A percentile compares a stretch with the other conserved stretches of the same genome.
These are phyloP conservation scores for Lasaia peninsularis DNA, from an alignment of 1,140 invertebrate genomes.

Conservation along the genomic window DNA sequence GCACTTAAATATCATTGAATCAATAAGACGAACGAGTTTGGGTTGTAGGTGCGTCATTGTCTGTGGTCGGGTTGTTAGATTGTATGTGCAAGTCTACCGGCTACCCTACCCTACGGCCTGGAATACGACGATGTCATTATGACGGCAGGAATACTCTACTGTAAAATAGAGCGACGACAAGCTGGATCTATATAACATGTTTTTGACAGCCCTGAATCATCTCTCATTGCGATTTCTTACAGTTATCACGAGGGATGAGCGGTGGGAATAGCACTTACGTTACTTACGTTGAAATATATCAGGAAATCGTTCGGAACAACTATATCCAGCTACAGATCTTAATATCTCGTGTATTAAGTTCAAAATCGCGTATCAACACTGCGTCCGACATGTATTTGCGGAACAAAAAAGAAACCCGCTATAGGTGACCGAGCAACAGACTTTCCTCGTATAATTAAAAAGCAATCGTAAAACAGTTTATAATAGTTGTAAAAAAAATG, in stretches of 20 bases:
- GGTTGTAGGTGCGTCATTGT: too few relatives aligned
- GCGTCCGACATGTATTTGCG: neutral
- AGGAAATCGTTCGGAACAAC: conserved; percentile 33
- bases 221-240: conserved; percentile 41
- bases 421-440: conserved; percentile 37
- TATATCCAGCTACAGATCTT: conserved; percentile 24
- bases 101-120: too few relatives aligned
- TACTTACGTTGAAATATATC: conserved; percentile 31
- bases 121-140: too few relatives aligned
- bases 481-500: too few relatives aligned
- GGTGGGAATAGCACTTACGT: conserved; percentile 28
- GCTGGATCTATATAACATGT: too few relatives aligned
- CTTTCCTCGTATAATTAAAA: conserved; percentile 8
- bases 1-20: too few relatives aligned
- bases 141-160: too few relatives aligned
- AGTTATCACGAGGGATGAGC: conserved; percentile 49
- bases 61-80: too few relatives aligned
- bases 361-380: neutral
- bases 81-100: too few relatives aligned
- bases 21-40: too few relatives aligned
- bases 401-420: conserved; percentile 41
- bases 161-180: too few relatives aligned
- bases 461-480: neutral
- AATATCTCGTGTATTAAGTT: neutral
- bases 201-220: neutral